Percentiles rank a stretch among this genome's conserved stretches.
phyloP scores from a whole-genome alignment of 2,797 vertebrate genomes.

The Leuciscus waleckii region DNA sequence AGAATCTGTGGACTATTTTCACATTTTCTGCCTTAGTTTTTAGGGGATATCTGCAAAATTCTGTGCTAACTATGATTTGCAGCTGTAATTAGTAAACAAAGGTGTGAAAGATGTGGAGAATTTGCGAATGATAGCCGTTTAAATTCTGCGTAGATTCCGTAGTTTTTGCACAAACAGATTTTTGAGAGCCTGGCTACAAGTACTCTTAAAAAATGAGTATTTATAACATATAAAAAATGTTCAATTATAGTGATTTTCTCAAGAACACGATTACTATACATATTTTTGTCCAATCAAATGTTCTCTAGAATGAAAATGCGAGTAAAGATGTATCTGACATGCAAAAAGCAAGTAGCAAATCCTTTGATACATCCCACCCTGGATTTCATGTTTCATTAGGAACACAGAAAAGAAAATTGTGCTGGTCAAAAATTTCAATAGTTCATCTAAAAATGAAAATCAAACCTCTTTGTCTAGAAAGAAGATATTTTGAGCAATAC shows the following conservation, averaged over 20 bases:
- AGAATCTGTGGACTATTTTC: not conserved
- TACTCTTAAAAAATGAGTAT: too few relatives aligned
- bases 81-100: not conserved
- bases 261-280: not conserved
- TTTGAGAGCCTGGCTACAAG: too few relatives aligned
- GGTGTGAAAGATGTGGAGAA: not conserved
- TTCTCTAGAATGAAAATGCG: not conserved
- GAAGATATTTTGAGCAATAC: not conserved
- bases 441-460: not conserved
- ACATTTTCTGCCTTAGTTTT: not conserved
- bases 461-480: not conserved
- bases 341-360: not conserved
- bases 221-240: not conserved
- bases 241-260: not conserved
- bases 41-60: not conserved
- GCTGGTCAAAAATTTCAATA: not conserved
- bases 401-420: not conserved
- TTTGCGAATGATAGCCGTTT: not conserved
- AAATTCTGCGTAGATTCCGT: not conserved
- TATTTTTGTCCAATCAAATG: not conserved
- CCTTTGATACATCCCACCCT: not conserved
- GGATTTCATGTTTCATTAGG: not conserved
- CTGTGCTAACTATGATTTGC: not conserved
- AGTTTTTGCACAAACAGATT: not conserved
- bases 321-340: not conserved